Evolutionary conservation across 2,113 vertebrate genomes (phyloP).

Genomic region (Mesocricetus auratus): DNA sequence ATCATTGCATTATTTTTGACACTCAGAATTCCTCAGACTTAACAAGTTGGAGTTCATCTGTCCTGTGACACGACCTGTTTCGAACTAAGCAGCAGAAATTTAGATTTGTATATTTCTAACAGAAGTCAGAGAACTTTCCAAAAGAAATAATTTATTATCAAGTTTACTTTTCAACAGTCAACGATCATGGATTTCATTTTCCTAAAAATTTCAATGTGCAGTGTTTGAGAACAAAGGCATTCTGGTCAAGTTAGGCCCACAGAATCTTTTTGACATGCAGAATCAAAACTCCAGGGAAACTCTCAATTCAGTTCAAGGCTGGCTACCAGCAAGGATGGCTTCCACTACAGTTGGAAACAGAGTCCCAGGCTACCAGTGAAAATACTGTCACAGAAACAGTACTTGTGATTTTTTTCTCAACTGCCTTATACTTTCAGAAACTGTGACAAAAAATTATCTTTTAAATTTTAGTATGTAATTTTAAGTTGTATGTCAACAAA

Average conservation of each 20-base stretch:
- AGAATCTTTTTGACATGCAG: constrained; percentile 30
- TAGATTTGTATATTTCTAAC: not conserved
- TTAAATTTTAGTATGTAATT: constrained; percentile 12
- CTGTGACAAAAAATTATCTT: not conserved
- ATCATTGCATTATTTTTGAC: not conserved
- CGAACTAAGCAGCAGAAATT: constrained; percentile 1
- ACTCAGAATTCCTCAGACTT: constrained; percentile 28
- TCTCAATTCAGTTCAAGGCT: not conserved
- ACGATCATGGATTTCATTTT: constrained; percentile 46
- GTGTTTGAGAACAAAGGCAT: not conserved
- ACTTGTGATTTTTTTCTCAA: constrained; percentile 25
- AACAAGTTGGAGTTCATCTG: not conserved
- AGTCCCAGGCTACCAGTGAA: not conserved
- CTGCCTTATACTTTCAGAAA: constrained; percentile 32
- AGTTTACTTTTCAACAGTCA: constrained; percentile 11
- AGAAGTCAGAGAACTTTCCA: constrained; percentile 22
- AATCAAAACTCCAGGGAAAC: constrained; percentile 2
- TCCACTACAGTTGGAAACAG: not conserved
- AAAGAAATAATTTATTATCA: constrained; percentile 32
- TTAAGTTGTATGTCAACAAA: not conserved
- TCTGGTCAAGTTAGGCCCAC: not conserved
- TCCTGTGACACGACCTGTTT: not conserved
- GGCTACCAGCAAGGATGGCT: not conserved
- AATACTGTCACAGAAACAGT: not conserved
- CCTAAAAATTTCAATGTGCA: not conserved